These are phyloP conservation scores for Eremophila alpestris DNA, from an alignment of 2,797 vertebrate species.

Conservation along the genomic window DNA sequence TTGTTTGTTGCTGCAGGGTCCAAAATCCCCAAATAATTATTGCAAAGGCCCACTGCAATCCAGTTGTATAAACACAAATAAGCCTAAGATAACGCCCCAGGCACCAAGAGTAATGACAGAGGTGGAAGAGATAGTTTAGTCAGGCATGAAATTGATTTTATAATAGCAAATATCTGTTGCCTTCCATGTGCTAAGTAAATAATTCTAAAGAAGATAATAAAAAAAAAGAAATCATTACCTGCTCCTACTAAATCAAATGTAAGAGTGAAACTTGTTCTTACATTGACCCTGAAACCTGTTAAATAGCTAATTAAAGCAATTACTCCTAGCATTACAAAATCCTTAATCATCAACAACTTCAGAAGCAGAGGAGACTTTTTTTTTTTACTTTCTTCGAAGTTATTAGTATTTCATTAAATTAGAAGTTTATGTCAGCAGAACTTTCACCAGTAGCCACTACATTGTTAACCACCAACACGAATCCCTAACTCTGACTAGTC, in stretches of 20 bases:
- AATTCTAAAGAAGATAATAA: slow-evolving; percentile 94
- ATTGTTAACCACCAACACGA: not conserved
- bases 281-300: slow-evolving; percentile 92
- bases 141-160: slow-evolving; percentile 99
- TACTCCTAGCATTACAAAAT: slow-evolving; percentile 84
- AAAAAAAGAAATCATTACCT: slow-evolving; percentile 90
- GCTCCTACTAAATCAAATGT: slow-evolving; percentile 90
- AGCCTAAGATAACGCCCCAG: slow-evolving; percentile 74
- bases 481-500: accelerated
- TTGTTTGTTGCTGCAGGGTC: slow-evolving; percentile 52
- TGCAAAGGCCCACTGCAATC: slow-evolving; percentile 69
- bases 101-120: slow-evolving; percentile 79
- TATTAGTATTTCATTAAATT: not conserved
- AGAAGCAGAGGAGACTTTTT: not conserved
- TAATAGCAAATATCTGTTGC: slow-evolving; percentile 98
- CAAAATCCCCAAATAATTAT: slow-evolving; percentile 76
- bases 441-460: not conserved
- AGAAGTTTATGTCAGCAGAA: not conserved
- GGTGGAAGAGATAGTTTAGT: slow-evolving; percentile 85
- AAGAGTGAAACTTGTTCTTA: slow-evolving; percentile 86
- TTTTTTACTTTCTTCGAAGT: not conserved
- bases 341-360: slow-evolving; percentile 81
- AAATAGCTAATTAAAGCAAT: slow-evolving; percentile 96
- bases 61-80: slow-evolving; percentile 78
- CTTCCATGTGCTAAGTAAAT: slow-evolving; percentile 93